Evolutionary conservation across 2,113 vertebrate species (phyloP).

Genomic region (Pogona vitticeps): DNA sequence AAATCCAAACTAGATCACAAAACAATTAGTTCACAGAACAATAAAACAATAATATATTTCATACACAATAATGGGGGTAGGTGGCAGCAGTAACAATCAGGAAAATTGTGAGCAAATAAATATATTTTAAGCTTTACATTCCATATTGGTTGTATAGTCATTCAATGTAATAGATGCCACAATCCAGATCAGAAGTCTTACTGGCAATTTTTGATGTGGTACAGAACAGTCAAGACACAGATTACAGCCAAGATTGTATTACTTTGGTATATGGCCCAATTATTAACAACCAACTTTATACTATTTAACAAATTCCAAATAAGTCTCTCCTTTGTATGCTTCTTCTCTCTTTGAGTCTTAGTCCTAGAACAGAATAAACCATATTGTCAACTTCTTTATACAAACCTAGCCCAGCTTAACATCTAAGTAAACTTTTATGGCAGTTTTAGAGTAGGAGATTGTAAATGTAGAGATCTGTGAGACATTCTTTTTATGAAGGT

Average conservation of each 20-base stretch:
- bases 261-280: neutral
- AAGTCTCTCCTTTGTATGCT: neutral
- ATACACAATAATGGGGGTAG: neutral
- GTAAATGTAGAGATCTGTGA: conserved; percentile 57
- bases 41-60: too few species aligned
- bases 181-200: neutral
- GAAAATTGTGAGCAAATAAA: neutral
- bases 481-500: conserved; percentile 36
- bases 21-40: neutral
- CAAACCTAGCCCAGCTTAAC: conserved; percentile 32
- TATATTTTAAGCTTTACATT: neutral
- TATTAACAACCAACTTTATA: neutral
- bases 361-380: neutral
- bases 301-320: neutral
- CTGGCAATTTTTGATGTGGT: neutral
- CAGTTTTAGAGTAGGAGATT: conserved; percentile 59
- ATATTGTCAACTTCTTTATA: neutral
- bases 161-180: neutral
- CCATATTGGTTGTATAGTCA: neutral
- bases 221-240: neutral
- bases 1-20: neutral
- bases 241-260: neutral
- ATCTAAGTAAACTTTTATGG: conserved; percentile 50
- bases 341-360: neutral
- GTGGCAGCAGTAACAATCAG: neutral